Conservation (phyloP, 2,888 invertebrate genomes). For the Crocallis elinguaria region DNA sequence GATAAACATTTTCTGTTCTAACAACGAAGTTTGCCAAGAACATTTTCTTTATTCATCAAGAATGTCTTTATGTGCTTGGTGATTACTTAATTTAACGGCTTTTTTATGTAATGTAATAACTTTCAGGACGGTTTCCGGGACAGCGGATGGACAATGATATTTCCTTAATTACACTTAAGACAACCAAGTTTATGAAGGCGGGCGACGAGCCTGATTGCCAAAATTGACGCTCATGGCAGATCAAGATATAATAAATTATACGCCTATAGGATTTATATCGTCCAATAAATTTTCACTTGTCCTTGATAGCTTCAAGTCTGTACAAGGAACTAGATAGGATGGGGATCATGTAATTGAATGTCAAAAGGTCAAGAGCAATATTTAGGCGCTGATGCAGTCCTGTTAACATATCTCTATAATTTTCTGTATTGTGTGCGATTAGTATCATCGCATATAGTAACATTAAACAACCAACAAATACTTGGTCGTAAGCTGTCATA, state of each 20-base stretch:
- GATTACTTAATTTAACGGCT: conserved; percentile 36
- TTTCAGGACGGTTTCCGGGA: conserved; percentile 29
- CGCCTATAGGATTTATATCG: conserved; percentile 7
- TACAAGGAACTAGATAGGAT: conserved; percentile 6
- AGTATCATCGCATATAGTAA: no score
- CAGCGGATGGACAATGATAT: conserved; percentile 30
- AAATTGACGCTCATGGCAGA: conserved; percentile 25
- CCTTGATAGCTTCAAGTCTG: conserved; percentile 12
- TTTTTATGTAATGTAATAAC: conserved; percentile 38
- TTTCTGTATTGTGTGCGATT: no score
- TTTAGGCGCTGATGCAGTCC: not conserved
- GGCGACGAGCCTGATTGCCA: conserved; percentile 27
- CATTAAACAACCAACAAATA: no score
- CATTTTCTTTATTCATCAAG: conserved; percentile 14
- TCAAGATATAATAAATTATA: conserved; percentile 14
- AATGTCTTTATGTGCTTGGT: conserved; percentile 30
- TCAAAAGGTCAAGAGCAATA: conserved; percentile 10
- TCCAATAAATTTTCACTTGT: conserved; percentile 19
- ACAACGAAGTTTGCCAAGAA: not conserved
- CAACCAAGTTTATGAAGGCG: conserved; percentile 30
- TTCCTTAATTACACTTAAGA: conserved; percentile 32
- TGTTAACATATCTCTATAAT: no score
- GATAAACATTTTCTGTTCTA: no score
- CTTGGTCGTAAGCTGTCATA: no score
- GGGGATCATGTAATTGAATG: conserved; percentile 6